phyloP scores from a whole-genome alignment of 2,797 vertebrate species.

The Linurgus olivaceus region DNA sequence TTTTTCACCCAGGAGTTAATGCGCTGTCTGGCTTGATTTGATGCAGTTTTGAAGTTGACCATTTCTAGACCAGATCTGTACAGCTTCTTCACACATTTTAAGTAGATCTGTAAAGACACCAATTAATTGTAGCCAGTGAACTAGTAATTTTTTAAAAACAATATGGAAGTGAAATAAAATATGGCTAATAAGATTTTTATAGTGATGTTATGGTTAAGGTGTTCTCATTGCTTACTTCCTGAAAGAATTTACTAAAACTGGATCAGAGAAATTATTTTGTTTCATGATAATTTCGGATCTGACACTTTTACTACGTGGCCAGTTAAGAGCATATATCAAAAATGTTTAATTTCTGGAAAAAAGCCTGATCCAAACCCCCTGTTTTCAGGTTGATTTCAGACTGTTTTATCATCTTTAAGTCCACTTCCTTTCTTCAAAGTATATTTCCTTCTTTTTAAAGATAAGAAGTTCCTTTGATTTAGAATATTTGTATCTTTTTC shows the following conservation, averaged over 20 bases:
- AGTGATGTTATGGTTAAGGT: background rate
- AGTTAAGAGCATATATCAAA: background rate
- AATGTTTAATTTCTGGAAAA: background rate
- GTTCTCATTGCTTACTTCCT: background rate
- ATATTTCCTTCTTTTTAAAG: background rate
- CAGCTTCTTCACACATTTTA: conserved; percentile 66
- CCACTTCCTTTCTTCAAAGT: background rate
- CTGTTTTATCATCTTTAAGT: background rate
- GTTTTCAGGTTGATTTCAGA: background rate
- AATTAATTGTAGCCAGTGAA: background rate
- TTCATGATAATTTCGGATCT: background rate
- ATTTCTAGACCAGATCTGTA: conserved; percentile 80
- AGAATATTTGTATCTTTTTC: background rate
- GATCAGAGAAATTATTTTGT: background rate
- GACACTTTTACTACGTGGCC: background rate
- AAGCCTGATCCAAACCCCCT: background rate
- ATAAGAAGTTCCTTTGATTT: background rate
- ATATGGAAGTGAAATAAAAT: background rate
- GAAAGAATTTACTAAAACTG: background rate
- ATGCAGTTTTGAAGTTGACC: conserved; percentile 75
- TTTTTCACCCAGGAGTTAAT: conserved; percentile 87
- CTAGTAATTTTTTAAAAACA: background rate
- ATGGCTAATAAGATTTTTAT: background rate
- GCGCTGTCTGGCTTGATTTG: conserved; percentile 74
- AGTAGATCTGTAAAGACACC: conserved; percentile 29